A percentile compares a stretch with the other conserved stretches of the same genome.
phyloP scores from a whole-genome alignment of 2,113 vertebrate species.

The Piprites chloris region DNA sequence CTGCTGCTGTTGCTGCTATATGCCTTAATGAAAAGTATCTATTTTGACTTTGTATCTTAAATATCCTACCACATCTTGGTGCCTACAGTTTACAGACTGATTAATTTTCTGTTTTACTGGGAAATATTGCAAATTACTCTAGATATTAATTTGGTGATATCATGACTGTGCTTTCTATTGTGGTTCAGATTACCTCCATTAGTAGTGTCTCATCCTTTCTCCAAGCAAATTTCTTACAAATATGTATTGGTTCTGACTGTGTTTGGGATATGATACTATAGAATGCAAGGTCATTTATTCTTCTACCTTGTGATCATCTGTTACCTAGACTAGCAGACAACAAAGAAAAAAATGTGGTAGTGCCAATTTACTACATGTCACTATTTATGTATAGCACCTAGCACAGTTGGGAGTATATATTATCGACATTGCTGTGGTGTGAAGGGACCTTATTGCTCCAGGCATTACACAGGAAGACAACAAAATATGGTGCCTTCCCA shows the following conservation, averaged over 20 bases:
- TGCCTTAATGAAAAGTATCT: background rate
- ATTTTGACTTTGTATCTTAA: background rate
- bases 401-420: conserved; percentile 25
- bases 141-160: background rate
- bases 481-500: conserved; percentile 22
- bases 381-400: conserved; percentile 40
- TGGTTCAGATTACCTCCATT: background rate
- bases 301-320: background rate
- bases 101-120: background rate
- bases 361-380: background rate
- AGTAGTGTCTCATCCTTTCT: background rate
- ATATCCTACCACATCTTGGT: background rate
- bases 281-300: background rate
- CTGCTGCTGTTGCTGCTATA: background rate
- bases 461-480: conserved; percentile 5
- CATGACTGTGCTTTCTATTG: background rate
- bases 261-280: background rate
- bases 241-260: background rate
- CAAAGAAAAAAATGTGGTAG: background rate
- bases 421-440: conserved; percentile 14
- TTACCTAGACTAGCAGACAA: conserved; percentile 22
- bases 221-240: background rate
- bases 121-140: background rate
- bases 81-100: background rate
- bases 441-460: conserved; percentile 51